These are phyloP conservation scores for Caerostris darwini DNA, from an alignment of 1,140 invertebrate genomes.

Conservation along the genomic window DNA sequence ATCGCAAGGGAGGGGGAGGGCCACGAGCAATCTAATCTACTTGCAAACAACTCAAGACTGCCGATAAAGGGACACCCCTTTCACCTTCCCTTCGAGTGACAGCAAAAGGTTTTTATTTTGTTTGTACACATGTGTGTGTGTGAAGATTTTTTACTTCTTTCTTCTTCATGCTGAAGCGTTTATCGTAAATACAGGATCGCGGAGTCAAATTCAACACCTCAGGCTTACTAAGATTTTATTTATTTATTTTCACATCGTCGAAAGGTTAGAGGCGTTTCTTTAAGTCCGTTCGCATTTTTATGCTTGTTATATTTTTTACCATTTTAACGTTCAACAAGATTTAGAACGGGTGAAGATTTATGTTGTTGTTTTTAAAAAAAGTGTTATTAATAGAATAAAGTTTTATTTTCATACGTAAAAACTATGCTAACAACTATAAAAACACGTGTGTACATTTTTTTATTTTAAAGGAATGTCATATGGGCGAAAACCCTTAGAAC, in stretches of 20 bases:
- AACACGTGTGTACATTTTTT: too few relatives aligned
- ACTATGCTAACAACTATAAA: too few relatives aligned
- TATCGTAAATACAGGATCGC: constrained; percentile 58
- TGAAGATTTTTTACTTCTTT: not conserved
- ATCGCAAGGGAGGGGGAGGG: constrained; percentile 36
- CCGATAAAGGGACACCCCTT: constrained; percentile 13
- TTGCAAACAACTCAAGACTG: constrained; percentile 71
- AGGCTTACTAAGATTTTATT: not conserved
- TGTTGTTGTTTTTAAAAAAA: too few relatives aligned
- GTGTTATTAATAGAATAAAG: too few relatives aligned
- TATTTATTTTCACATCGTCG: not conserved
- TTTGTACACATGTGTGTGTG: not conserved
- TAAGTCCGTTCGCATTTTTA: constrained; percentile 22
- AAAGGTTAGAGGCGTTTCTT: constrained; percentile 23
- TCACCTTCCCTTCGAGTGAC: constrained; percentile 10
- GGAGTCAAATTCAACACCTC: constrained; percentile 59
- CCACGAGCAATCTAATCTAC: constrained; percentile 54
- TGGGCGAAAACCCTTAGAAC: too few relatives aligned
- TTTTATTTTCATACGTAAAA: too few relatives aligned
- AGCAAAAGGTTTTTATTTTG: not conserved
- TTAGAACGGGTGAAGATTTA: not conserved
- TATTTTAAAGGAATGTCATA: too few relatives aligned
- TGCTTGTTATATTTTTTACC: not conserved
- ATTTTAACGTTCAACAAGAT: not conserved
- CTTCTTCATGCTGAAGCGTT: constrained; percentile 11